Evolutionary conservation across 1,140 invertebrate genomes (phyloP).

Genomic region (Musca domestica): DNA sequence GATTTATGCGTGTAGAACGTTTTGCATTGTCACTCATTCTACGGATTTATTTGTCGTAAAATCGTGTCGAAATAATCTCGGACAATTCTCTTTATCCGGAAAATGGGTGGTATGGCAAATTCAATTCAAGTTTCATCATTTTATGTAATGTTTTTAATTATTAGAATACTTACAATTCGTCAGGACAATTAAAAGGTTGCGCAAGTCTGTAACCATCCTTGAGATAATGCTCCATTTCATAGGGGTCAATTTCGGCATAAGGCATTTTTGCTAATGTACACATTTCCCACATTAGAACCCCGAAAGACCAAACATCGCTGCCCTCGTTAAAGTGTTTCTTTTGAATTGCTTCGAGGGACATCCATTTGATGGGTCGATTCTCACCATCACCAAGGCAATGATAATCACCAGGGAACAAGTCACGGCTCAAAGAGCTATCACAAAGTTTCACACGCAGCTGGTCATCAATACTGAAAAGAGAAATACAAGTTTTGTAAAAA

Average conservation of each 20-base stretch:
- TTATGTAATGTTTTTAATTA: too few relatives aligned
- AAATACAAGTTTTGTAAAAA: too few relatives aligned
- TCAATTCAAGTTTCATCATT: too few relatives aligned
- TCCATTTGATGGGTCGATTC: constrained; percentile 93
- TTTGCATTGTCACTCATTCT: too few relatives aligned
- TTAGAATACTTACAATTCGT: constrained; percentile 89
- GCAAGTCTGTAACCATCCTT: constrained; percentile 86
- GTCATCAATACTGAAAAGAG: constrained; percentile 66
- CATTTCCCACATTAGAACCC: constrained; percentile 92
- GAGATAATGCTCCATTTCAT: constrained; percentile 89
- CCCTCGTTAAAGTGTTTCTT: constrained; percentile 80
- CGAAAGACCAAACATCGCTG: constrained; percentile 94
- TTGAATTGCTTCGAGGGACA: constrained; percentile 82
- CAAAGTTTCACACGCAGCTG: constrained; percentile 85
- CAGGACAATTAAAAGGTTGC: constrained; percentile 93
- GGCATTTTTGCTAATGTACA: constrained; percentile 91
- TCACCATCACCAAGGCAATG: constrained; percentile 93
- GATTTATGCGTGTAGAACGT: too few relatives aligned
- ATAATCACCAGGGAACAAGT: constrained; percentile 92
- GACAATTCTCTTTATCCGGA: too few relatives aligned
- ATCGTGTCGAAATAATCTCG: too few relatives aligned
- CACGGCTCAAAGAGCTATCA: constrained; percentile 88
- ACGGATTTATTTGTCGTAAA: too few relatives aligned
- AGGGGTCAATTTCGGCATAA: constrained; percentile 68
- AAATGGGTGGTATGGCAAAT: too few relatives aligned